These are phyloP conservation scores for Heliconius melpomene DNA, from an alignment of 1,140 invertebrate genomes.

Conservation along the genomic window DNA sequence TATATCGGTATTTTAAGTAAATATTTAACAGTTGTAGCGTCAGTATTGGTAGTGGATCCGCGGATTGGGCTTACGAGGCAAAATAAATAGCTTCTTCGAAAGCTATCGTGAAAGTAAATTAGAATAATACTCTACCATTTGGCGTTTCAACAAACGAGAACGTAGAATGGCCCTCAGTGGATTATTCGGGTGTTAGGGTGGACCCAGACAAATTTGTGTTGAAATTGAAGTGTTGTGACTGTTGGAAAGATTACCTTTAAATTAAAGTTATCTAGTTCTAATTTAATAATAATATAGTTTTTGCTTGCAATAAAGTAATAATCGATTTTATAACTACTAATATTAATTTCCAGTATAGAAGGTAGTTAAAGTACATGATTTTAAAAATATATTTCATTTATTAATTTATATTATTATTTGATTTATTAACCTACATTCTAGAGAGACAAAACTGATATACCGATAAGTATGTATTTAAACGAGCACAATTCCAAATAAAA, in stretches of 20 bases:
- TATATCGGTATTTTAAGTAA: background rate
- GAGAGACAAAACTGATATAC: background rate
- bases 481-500: conserved; percentile 35
- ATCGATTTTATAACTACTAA: background rate
- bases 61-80: conserved; percentile 63
- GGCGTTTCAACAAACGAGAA: conserved; percentile 78
- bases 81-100: conserved; percentile 79
- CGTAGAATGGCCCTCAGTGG: conserved; percentile 73
- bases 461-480: conserved; percentile 9
- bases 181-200: conserved; percentile 72
- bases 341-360: too few species aligned
- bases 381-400: background rate
- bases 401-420: background rate
- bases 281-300: background rate
- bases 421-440: conserved; percentile 7
- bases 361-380: too few species aligned
- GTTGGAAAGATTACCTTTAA: conserved; percentile 53
- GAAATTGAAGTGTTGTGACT: conserved; percentile 74
- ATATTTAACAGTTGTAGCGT: background rate
- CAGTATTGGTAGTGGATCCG: conserved; percentile 32
- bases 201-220: conserved; percentile 73
- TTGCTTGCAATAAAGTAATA: background rate
- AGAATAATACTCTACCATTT: conserved; percentile 80
- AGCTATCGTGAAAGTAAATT: conserved; percentile 79
- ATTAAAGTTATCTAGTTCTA: conserved; percentile 26